Percentiles rank a stretch among this genome's conserved stretches.
These are phyloP conservation scores for Lutjanus argentimaculatus DNA, from an alignment of 2,797 vertebrate species.

Conservation along the genomic window DNA sequence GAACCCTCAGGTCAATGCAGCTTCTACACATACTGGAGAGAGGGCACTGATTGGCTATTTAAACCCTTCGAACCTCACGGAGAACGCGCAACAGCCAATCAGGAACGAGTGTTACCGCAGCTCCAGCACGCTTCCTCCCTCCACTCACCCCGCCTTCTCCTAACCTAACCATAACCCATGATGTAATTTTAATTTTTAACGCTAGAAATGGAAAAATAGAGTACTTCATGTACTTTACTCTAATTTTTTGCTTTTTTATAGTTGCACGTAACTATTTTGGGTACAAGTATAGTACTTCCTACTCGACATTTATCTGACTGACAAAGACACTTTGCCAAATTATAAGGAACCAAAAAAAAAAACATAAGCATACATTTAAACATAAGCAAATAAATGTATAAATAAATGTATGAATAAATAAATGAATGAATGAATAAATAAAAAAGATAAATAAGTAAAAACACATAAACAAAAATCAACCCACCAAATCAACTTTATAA, in stretches of 20 bases:
- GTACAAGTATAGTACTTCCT: not conserved
- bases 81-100: slow-evolving; percentile 67
- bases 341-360: too few relatives aligned
- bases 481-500: too few relatives aligned
- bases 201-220: not conserved
- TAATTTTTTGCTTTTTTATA: not conserved
- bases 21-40: slow-evolving; percentile 66
- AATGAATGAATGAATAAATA: too few relatives aligned
- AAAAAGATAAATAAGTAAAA: too few relatives aligned
- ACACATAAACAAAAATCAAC: too few relatives aligned
- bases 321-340: not conserved
- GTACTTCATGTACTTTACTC: not conserved
- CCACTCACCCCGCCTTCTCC: not conserved
- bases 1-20: not conserved
- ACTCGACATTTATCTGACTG: not conserved
- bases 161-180: not conserved
- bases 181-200: slow-evolving; percentile 4
- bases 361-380: too few relatives aligned
- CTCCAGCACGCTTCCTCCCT: not conserved
- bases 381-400: too few relatives aligned
- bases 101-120: slow-evolving; percentile 34
- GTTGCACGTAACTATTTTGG: not conserved
- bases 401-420: too few relatives aligned
- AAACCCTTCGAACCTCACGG: slow-evolving; percentile 53
- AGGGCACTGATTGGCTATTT: slow-evolving; percentile 84